A percentile compares a stretch with the other conserved stretches of the same genome.
Conservation (phyloP, 1,140 invertebrate genomes). For the Anoplophora glabripennis region DNA sequence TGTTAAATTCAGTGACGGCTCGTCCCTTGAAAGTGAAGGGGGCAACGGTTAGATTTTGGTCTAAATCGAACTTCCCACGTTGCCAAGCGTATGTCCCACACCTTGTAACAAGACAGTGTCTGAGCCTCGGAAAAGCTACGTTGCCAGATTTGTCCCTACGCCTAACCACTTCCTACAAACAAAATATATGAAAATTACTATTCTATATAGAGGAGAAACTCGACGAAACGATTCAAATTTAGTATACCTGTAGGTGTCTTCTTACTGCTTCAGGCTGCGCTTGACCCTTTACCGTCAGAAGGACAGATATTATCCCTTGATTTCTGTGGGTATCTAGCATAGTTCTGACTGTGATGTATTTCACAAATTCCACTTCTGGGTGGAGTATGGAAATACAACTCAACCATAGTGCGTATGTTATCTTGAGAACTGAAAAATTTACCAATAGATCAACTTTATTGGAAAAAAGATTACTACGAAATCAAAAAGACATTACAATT, state of each 20-base stretch:
- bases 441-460: too few relatives aligned
- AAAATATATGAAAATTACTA: too few relatives aligned
- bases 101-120: constrained; percentile 58
- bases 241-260: constrained; percentile 40
- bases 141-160: constrained; percentile 56
- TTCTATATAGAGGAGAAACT: too few relatives aligned
- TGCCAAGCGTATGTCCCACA: constrained; percentile 71
- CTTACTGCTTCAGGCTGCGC: constrained; percentile 39
- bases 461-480: too few relatives aligned
- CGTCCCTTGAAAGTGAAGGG: constrained; percentile 62
- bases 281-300: constrained; percentile 60
- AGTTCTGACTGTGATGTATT: constrained; percentile 61
- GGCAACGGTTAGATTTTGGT: constrained; percentile 68
- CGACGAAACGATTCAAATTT: too few relatives aligned
- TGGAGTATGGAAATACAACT: constrained; percentile 36
- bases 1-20: constrained; percentile 66
- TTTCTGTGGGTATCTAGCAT: constrained; percentile 67
- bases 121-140: constrained; percentile 59
- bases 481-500: too few relatives aligned
- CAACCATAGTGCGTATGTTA: constrained; percentile 40
- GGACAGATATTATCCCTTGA: constrained; percentile 66
- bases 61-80: constrained; percentile 60
- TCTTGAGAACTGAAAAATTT: constrained; percentile 30
- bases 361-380: constrained; percentile 59
- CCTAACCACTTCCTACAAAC: constrained; percentile 54